Base-by-base conservation (phyloP, 2,797 vertebrate genomes). In the Mormyrops attenuatus region DNA sequence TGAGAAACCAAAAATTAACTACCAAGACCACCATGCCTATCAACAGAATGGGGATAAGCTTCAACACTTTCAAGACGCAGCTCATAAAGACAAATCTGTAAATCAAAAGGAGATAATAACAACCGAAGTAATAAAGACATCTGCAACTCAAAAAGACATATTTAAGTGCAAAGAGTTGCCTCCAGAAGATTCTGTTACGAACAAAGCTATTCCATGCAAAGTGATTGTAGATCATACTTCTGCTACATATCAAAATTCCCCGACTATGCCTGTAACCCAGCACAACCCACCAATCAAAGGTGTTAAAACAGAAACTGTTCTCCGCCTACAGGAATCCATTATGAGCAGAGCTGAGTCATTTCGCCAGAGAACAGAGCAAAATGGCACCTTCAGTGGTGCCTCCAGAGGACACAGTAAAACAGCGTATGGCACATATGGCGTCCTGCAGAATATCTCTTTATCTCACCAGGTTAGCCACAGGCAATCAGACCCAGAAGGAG, bases 181-280 rank as follows among this genome's bases (percentile, higher is more conserved):
- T 90, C 94, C 20, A 92, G 93, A 60, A 96, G 95, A 95, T 90
- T 94, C 90, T 93, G 89, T 91, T 93, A 0, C 90, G 93, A 97
- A 96, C 89, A 94, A 96, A 92, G 96, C 96, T 0, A 97, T 97
- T 88, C 96, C 96, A 1, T 97, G 96, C 89, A 97, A 97, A 92
- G 96, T 97, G 91, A 97, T 97, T 85, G 96, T 97, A 34, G 96
- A 97, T 91, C 96, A 97, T 93, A 95, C 95, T 89, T 94, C 95
- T 0, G 96, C 95, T n/a, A 93, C 95, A 91, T 95, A 95, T 92
- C 94, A 96, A 90, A 93, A 91, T 49, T 9, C 85, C 17, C 85
- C 63, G 38, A 44, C 44, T 63, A 9, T 87, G 63, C 47, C 84
- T 77, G 85, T 41, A 11, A 60, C 85, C 52, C 84, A 66, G 15